These are phyloP conservation scores for Ianthella basta DNA, from an alignment of 37 sponge, comb jelly and placozoan genomes.

Conservation along the genomic window DNA sequence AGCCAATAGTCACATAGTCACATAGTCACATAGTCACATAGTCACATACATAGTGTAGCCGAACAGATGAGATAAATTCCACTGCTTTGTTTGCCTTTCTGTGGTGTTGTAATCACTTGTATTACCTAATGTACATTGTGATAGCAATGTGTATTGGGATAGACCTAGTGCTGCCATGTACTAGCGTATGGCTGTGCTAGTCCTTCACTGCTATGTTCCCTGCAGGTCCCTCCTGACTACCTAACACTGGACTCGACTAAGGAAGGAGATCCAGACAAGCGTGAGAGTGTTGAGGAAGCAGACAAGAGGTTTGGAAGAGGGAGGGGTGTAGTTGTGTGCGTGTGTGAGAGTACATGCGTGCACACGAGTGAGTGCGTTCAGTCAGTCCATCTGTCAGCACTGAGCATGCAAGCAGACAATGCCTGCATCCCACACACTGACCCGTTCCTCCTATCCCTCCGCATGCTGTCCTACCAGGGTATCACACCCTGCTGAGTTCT, in stretches of 20 bases:
- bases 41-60: neutral
- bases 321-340: slow-evolving; percentile 24
- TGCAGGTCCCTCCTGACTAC: slow-evolving; percentile 80
- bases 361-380: slow-evolving; percentile 40
- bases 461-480: slow-evolving; percentile 32
- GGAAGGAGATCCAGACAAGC: slow-evolving; percentile 60
- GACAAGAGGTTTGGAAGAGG: slow-evolving; percentile 64
- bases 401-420: no score
- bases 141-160: no score
- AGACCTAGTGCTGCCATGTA: no score
- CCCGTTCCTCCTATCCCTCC: neutral
- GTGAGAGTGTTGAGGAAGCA: slow-evolving; percentile 46
- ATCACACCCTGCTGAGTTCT: slow-evolving; percentile 68
- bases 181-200: no score
- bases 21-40: neutral
- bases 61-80: neutral
- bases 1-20: neutral
- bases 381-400: no score
- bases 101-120: no score
- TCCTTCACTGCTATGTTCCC: neutral
- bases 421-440: neutral
- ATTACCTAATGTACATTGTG: no score
- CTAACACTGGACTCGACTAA: slow-evolving; percentile 70
- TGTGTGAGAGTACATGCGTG: slow-evolving; percentile 39
- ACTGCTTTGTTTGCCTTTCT: neutral